phyloP scores from a whole-genome alignment of 30 jellyfish, hydroid and myxozoan species.

The Aurelia aurita region DNA sequence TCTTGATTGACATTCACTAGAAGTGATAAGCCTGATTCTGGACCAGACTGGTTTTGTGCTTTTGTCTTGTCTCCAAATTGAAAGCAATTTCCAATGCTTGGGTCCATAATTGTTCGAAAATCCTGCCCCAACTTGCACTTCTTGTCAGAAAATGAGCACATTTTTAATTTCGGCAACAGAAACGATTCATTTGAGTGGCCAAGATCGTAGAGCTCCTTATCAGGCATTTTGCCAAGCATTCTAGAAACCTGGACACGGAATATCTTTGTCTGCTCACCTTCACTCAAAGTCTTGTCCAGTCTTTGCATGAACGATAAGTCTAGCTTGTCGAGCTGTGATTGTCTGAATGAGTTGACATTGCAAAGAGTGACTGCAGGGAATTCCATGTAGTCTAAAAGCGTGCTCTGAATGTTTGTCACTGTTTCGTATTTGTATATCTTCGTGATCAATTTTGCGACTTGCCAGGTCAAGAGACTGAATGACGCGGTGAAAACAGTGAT shows the following conservation, averaged over 20 bases:
- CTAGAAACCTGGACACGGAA: not conserved
- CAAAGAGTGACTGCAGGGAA: constrained; percentile 29
- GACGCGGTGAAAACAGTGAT: not conserved
- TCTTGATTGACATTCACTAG: constrained; percentile 20
- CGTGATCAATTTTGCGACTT: not conserved
- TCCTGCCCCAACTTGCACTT: not conserved
- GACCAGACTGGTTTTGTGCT: not conserved
- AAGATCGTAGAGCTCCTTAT: not conserved
- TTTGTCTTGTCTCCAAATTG: not conserved
- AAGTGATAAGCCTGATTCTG: constrained; percentile 21
- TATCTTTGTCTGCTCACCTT: not conserved
- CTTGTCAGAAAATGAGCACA: not conserved
- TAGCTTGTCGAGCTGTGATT: not conserved
- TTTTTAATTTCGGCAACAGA: not conserved
- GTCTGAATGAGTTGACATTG: constrained; percentile 6
- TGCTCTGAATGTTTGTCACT: not conserved
- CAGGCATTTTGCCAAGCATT: not conserved
- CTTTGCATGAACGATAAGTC: not conserved
- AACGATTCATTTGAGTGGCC: not conserved
- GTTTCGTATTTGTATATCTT: constrained; percentile 4
- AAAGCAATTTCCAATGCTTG: constrained; percentile 42
- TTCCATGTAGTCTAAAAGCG: not conserved
- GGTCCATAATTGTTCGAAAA: not conserved
- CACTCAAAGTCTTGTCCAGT: not conserved
- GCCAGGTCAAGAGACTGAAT: constrained; percentile 9